Conservation (phyloP, 2,888 invertebrate species). For the Philereme vetulata region DNA sequence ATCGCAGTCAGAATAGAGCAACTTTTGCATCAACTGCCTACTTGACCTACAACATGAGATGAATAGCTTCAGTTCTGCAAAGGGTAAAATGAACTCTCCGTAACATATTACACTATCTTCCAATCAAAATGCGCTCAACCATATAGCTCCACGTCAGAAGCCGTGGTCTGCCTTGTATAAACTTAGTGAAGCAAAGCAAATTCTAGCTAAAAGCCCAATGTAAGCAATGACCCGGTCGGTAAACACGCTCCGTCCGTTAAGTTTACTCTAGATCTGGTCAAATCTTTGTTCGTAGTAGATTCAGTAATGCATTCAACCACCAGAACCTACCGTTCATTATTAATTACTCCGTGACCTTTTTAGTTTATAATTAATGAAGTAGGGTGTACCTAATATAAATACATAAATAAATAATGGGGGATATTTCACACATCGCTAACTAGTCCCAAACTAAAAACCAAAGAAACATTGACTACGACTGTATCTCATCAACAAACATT, state of each 20-base stretch:
- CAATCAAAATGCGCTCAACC: slow-evolving; percentile 10
- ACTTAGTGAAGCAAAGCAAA: slow-evolving; percentile 28
- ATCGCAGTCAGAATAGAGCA: no score
- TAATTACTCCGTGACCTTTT: no score
- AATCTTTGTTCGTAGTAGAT: slow-evolving; percentile 7
- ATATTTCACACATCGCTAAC: no score
- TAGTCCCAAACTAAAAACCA: no score
- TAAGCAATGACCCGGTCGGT: slow-evolving; percentile 20
- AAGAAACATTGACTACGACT: no score
- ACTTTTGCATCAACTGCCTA: no score
- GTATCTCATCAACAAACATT: neutral
- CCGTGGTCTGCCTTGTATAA: slow-evolving; percentile 15
- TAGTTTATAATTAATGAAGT: no score
- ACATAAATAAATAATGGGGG: no score
- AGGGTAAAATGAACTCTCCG: neutral
- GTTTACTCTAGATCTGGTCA: slow-evolving; percentile 20
- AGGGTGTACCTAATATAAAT: no score
- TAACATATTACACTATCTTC: neutral
- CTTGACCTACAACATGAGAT: no score
- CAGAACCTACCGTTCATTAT: neutral
- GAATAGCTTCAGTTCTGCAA: no score
- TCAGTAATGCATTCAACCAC: neutral
- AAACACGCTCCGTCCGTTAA: slow-evolving; percentile 21
- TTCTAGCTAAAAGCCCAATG: slow-evolving; percentile 25
- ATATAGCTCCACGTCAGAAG: slow-evolving; percentile 17